These are phyloP conservation scores for Sitophilus oryzae DNA, from an alignment of 1,140 invertebrate genomes.

Conservation along the genomic window DNA sequence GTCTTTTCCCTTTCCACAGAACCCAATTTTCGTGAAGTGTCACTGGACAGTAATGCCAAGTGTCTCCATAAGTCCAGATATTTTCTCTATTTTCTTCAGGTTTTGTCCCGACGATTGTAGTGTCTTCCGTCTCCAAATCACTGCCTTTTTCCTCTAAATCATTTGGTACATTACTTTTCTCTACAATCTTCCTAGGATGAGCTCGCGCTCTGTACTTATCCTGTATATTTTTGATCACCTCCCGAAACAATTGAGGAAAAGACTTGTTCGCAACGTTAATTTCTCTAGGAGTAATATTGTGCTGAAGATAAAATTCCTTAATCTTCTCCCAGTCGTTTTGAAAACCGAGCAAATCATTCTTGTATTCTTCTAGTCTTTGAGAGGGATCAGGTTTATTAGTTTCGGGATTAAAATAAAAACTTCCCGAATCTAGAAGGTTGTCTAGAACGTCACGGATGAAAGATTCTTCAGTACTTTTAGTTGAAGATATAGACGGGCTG, in stretches of 20 bases:
- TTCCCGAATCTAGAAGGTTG: conserved; percentile 23
- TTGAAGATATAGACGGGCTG: conserved; percentile 24
- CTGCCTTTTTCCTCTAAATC: conserved; percentile 30
- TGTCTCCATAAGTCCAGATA: conserved; percentile 48
- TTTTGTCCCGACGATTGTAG: conserved; percentile 35
- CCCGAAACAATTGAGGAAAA: conserved; percentile 32
- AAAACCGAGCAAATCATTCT: conserved; percentile 43
- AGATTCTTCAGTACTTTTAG: conserved; percentile 11
- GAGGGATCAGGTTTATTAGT: background rate
- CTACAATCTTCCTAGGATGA: conserved; percentile 29
- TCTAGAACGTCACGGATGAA: conserved; percentile 21
- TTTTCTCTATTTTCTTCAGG: conserved; percentile 38
- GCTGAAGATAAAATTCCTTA: conserved; percentile 44
- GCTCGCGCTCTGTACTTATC: conserved; percentile 30
- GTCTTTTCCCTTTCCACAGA: conserved; percentile 53
- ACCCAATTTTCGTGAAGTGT: conserved; percentile 46
- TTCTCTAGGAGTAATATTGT: conserved; percentile 27
- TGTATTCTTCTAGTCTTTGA: conserved; percentile 26
- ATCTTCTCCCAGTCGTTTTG: conserved; percentile 43
- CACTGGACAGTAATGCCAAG: conserved; percentile 51
- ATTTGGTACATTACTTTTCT: conserved; percentile 28
- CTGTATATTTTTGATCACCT: conserved; percentile 34
- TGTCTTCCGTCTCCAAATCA: conserved; percentile 35
- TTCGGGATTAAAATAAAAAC: conserved; percentile 8
- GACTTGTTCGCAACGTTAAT: conserved; percentile 31